These are phyloP conservation scores for Epinephelus fuscoguttatus DNA, from an alignment of 2,113 vertebrate genomes.

Conservation along the genomic window DNA sequence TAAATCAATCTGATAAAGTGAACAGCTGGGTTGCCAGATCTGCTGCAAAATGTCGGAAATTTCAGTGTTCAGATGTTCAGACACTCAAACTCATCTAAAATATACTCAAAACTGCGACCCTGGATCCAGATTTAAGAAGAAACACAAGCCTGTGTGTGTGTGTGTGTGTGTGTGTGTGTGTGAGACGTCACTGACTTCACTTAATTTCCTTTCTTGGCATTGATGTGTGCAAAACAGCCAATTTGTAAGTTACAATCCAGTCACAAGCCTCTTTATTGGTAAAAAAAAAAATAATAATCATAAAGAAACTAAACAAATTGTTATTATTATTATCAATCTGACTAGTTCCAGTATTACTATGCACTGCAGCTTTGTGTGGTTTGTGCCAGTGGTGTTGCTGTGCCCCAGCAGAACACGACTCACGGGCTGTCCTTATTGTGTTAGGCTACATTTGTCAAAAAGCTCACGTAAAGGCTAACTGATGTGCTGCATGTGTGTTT, in stretches of 20 bases:
- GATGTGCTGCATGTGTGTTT: no score
- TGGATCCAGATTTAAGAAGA: background rate
- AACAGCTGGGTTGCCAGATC: conserved; percentile 33
- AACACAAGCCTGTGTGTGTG: background rate
- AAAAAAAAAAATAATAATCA: no score
- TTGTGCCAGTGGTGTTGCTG: no score
- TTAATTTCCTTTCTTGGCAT: background rate
- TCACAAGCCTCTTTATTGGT: background rate
- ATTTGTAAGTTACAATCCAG: background rate
- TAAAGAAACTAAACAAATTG: no score
- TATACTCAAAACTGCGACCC: background rate
- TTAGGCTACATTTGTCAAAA: no score
- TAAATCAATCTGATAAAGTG: background rate
- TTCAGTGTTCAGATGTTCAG: no score
- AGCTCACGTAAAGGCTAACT: no score
- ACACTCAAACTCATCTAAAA: background rate
- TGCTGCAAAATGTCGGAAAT: conserved; percentile 19
- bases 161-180: background rate
- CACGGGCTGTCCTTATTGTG: no score
- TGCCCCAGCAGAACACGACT: no score
- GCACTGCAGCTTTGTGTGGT: no score
- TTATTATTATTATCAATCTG: no score
- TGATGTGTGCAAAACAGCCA: background rate
- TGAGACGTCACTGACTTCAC: background rate
- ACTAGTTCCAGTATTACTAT: no score